Conservation (phyloP, 1,140 invertebrate genomes). For the Meloidogyne floridensis region DNA sequence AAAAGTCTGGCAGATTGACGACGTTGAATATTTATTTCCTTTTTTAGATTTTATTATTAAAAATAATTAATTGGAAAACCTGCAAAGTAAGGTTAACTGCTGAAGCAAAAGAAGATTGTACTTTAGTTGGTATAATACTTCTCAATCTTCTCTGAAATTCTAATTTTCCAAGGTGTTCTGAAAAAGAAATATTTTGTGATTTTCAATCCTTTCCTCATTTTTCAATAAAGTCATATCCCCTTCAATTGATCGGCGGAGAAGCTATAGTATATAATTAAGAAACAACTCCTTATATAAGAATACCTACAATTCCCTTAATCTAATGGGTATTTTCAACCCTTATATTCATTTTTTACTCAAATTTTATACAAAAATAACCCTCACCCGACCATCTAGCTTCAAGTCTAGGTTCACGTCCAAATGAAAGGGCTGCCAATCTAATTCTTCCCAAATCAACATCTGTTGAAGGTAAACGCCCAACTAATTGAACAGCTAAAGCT, state of each 20-base stretch:
- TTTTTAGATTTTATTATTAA: background rate
- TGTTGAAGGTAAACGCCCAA: slow-evolving; percentile 9
- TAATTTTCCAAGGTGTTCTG: slow-evolving; percentile 3
- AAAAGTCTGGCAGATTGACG: slow-evolving; percentile 20
- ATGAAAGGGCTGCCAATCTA: slow-evolving; percentile 27
- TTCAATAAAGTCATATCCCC: no score
- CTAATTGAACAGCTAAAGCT: slow-evolving; percentile 26
- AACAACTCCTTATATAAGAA: no score
- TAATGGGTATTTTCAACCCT: no score
- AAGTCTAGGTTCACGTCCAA: slow-evolving; percentile 23
- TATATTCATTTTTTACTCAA: no score
- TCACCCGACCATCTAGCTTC: background rate
- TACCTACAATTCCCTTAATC: no score
- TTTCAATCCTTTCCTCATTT: no score
- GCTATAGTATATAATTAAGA: no score
- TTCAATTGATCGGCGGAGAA: no score
- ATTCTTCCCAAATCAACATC: slow-evolving; percentile 29
- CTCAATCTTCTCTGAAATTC: slow-evolving; percentile 5
- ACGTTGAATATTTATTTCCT: slow-evolving; percentile 30
- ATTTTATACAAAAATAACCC: no score
- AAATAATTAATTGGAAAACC: background rate
- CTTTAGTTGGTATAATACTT: background rate
- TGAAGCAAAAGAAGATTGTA: slow-evolving; percentile 14
- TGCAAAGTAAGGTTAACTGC: background rate
- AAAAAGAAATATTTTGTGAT: no score